phyloP scores from a whole-genome alignment of 2,888 invertebrate species.

The Noctua comes region DNA sequence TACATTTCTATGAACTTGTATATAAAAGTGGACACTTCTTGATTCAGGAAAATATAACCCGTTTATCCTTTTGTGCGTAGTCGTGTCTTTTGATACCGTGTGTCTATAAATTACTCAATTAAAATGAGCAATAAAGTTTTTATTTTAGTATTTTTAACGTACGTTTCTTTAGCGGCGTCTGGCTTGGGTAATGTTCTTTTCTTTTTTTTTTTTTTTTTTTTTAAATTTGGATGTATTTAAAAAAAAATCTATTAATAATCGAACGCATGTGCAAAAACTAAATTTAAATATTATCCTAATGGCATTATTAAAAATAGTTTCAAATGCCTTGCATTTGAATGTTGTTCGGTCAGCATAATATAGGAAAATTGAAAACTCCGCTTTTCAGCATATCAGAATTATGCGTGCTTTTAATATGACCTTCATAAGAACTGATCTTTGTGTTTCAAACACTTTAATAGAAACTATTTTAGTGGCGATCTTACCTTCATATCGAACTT shows the following conservation, averaged over 20 bases:
- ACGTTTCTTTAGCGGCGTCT: slow-evolving; percentile 31
- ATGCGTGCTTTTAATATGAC: neutral
- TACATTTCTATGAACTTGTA: slow-evolving; percentile 24
- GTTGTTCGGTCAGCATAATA: neutral
- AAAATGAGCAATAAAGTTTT: slow-evolving; percentile 39
- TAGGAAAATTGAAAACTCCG: neutral
- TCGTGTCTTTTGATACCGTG: slow-evolving; percentile 39
- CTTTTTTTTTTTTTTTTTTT: neutral
- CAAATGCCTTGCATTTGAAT: too few relatives aligned
- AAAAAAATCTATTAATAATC: neutral
- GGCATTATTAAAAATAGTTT: neutral
- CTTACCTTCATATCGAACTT: neutral
- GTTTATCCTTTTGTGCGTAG: slow-evolving; percentile 25
- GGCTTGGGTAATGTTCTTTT: slow-evolving; percentile 39
- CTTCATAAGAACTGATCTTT: neutral
- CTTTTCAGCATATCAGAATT: neutral
- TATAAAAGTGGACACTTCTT: slow-evolving; percentile 37
- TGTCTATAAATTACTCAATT: neutral
- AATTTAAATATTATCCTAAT: neutral
- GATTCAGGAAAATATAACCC: slow-evolving; percentile 4
- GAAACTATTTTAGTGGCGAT: neutral
- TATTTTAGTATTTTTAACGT: slow-evolving; percentile 41
- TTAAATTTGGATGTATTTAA: too few relatives aligned
- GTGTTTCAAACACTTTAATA: too few relatives aligned
- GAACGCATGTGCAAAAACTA: neutral